A percentile compares a stretch with the other conserved stretches of the same genome.
phyloP scores from a whole-genome alignment of 2,888 invertebrate genomes.

The Julus scandinavius region DNA sequence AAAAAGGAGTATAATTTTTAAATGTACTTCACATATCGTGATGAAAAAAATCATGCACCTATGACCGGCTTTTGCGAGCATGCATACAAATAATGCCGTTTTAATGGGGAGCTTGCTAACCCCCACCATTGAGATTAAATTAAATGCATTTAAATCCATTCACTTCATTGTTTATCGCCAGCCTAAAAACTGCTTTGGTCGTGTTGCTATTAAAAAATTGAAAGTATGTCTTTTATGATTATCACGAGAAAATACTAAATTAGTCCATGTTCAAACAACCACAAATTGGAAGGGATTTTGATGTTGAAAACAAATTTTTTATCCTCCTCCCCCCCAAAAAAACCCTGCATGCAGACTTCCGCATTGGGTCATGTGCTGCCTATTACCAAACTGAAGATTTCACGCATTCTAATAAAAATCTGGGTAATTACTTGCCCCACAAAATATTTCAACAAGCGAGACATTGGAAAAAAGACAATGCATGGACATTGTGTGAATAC shows the following conservation, averaged over 20 bases:
- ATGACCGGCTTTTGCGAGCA: constrained; percentile 9
- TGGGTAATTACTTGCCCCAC: background rate
- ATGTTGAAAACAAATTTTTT: background rate
- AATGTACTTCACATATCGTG: background rate
- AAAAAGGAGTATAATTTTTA: background rate
- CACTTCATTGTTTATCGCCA: background rate
- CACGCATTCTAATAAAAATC: background rate
- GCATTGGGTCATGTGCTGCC: background rate
- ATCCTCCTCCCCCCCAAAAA: background rate
- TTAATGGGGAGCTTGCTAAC: background rate
- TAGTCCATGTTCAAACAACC: constrained; percentile 16
- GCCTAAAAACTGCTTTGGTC: constrained; percentile 17
- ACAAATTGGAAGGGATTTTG: constrained; percentile 5
- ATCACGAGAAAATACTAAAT: constrained; percentile 1
- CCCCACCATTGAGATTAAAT: background rate
- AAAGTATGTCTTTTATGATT: constrained; percentile 31
- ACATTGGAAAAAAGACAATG: constrained; percentile 3
- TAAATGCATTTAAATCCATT: background rate
- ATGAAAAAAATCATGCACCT: constrained; percentile 18
- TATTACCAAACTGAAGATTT: constrained; percentile 30
- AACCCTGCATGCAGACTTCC: background rate
- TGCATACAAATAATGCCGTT: background rate
- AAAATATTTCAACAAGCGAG: background rate
- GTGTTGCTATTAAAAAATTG: constrained; percentile 20
- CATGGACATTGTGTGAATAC: constrained; percentile 7